phyloP scores from a whole-genome alignment of 2,113 vertebrate genomes.

The Morone saxatilis region DNA sequence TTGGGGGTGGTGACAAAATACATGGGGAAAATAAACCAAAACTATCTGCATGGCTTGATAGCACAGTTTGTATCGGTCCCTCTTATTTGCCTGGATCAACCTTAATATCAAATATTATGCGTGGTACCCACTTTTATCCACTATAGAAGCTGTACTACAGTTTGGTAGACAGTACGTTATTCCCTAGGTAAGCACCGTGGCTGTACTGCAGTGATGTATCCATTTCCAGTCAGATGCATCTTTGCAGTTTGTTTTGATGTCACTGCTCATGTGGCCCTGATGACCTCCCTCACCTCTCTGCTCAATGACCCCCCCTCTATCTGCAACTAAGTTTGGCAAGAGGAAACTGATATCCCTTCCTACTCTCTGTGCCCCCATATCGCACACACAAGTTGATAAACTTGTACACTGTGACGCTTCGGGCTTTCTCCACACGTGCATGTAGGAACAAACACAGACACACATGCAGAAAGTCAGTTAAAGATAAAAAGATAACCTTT shows the following conservation, averaged over 20 bases:
- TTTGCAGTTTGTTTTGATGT: constrained; percentile 23
- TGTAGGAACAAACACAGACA: background rate
- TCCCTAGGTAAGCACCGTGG: background rate
- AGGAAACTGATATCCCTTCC: constrained; percentile 43
- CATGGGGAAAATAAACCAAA: background rate
- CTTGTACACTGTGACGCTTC: constrained; percentile 9
- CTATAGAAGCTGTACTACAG: background rate
- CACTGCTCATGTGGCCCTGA: constrained; percentile 30
- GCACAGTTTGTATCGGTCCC: background rate
- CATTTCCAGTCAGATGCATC: constrained; percentile 25
- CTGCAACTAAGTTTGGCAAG: constrained; percentile 53
- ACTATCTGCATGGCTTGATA: background rate
- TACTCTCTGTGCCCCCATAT: background rate
- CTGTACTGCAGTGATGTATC: background rate
- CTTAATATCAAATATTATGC: background rate
- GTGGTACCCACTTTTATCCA: background rate
- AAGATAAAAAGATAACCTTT: constrained; percentile 9
- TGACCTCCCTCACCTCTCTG: constrained; percentile 40
- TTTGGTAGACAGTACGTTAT: background rate
- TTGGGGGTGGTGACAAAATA: background rate
- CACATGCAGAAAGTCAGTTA: background rate
- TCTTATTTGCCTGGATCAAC: too few relatives aligned
- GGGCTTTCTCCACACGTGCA: constrained; percentile 10
- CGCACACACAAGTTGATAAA: background rate
- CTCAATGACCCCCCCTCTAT: constrained; percentile 23